phyloP scores from a whole-genome alignment of 1,140 invertebrate genomes.

The Matsumurasca onukii region DNA sequence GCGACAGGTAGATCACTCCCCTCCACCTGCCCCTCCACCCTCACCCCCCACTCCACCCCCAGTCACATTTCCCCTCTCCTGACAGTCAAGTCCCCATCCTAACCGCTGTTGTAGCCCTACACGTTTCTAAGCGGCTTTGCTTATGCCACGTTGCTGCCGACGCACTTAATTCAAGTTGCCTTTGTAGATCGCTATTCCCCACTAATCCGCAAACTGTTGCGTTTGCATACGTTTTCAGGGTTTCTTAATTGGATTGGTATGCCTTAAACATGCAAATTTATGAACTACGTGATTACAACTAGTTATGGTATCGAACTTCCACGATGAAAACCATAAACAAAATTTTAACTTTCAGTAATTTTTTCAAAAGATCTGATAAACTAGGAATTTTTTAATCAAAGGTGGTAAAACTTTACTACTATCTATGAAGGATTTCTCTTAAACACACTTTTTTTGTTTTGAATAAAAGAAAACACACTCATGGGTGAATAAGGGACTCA shows the following conservation, averaged over 20 bases:
- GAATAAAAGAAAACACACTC: background rate
- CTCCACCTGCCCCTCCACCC: conserved; percentile 36
- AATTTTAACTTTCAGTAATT: background rate
- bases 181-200: too few relatives aligned
- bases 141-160: background rate
- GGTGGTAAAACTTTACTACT: background rate
- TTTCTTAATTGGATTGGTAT: too few relatives aligned
- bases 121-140: conserved; percentile 33
- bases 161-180: too few relatives aligned
- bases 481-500: background rate
- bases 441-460: background rate
- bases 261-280: too few relatives aligned
- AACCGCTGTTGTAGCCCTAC: conserved; percentile 43
- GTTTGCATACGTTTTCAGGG: too few relatives aligned
- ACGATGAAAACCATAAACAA: background rate
- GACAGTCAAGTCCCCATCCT: conserved; percentile 34
- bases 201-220: too few relatives aligned
- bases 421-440: background rate
- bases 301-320: too few relatives aligned
- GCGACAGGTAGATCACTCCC: conserved; percentile 42
- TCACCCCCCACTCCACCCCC: conserved; percentile 30
- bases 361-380: background rate
- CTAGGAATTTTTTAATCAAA: background rate
- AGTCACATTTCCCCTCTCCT: conserved; percentile 40
- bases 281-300: too few relatives aligned